phyloP scores from a whole-genome alignment of 1,140 invertebrate genomes.

The Caerostris extrusa region DNA sequence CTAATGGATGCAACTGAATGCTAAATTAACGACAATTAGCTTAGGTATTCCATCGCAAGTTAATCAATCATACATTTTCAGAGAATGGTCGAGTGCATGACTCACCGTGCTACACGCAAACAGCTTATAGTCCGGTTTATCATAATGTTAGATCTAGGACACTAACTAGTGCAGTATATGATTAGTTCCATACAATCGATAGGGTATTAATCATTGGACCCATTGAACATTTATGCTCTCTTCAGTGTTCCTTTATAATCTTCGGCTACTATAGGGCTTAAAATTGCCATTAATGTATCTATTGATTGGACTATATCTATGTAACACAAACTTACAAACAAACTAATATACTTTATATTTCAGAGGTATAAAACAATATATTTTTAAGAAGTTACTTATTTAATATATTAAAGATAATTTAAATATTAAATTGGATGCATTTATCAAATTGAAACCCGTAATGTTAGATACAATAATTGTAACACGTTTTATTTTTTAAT shows the following conservation, averaged over 20 bases:
- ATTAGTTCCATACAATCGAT: background rate
- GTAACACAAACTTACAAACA: too few species aligned
- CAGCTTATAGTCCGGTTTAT: conserved; percentile 17
- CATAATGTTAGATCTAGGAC: conserved; percentile 31
- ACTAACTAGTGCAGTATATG: conserved; percentile 26
- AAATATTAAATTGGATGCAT: too few species aligned
- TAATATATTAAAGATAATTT: too few species aligned
- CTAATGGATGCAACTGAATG: conserved; percentile 7
- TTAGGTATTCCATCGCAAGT: conserved; percentile 22
- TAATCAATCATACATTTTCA: conserved; percentile 33
- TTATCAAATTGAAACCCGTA: too few species aligned
- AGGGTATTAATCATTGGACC: conserved; percentile 1
- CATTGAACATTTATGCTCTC: conserved; percentile 17
- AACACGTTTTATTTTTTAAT: too few species aligned
- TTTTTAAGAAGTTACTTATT: too few species aligned
- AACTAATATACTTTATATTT: too few species aligned
- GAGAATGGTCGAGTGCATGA: conserved; percentile 23
- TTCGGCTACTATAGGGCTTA: too few species aligned
- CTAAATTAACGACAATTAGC: conserved; percentile 32
- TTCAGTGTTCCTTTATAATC: background rate
- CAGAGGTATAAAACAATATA: too few species aligned
- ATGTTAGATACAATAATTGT: too few species aligned
- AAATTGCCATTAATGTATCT: too few species aligned
- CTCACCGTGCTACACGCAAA: conserved; percentile 16
- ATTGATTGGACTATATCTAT: too few species aligned